Evolutionary conservation across 37 sponge, comb jelly and placozoan genomes (phyloP).

Genomic region (Trichoplax adhaerens): DNA sequence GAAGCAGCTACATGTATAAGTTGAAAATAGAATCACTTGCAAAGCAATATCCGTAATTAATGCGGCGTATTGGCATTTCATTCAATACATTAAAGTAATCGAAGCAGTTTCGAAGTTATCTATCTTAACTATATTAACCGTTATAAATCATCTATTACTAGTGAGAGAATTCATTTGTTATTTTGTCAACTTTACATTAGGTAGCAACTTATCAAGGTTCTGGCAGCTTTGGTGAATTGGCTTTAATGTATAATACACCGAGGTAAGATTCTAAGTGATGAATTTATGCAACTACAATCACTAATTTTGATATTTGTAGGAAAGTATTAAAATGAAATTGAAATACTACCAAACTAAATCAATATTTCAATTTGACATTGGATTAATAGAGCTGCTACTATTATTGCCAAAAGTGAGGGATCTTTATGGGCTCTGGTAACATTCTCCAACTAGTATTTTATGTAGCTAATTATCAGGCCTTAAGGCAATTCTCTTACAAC

Average conservation of each 20-base stretch:
- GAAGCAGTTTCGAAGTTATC: too few relatives aligned
- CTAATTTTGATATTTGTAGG: background rate
- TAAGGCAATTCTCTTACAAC: background rate
- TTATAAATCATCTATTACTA: background rate
- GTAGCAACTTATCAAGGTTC: constrained; percentile 53
- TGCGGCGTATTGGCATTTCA: too few relatives aligned
- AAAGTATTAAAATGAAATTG: constrained; percentile 5
- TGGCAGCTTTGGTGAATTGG: constrained; percentile 89
- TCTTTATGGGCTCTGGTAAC: constrained; percentile 61
- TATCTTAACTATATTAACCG: background rate
- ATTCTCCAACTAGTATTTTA: too few relatives aligned
- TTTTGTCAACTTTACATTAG: constrained; percentile 7
- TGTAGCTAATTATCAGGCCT: too few relatives aligned
- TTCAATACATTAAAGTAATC: too few relatives aligned
- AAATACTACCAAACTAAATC: background rate
- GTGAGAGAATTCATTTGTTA: too few relatives aligned
- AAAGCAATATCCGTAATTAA: too few relatives aligned
- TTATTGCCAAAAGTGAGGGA: constrained; percentile 50
- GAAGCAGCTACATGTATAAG: too few relatives aligned
- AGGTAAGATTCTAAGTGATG: constrained; percentile 16
- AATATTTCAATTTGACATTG: background rate
- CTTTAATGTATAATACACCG: constrained; percentile 96
- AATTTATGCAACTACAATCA: background rate
- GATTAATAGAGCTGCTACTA: constrained; percentile 61
- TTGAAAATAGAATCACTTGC: too few relatives aligned